Base-by-base conservation (phyloP, 2,888 invertebrate species). In the Diadegma fenestrale region DNA sequence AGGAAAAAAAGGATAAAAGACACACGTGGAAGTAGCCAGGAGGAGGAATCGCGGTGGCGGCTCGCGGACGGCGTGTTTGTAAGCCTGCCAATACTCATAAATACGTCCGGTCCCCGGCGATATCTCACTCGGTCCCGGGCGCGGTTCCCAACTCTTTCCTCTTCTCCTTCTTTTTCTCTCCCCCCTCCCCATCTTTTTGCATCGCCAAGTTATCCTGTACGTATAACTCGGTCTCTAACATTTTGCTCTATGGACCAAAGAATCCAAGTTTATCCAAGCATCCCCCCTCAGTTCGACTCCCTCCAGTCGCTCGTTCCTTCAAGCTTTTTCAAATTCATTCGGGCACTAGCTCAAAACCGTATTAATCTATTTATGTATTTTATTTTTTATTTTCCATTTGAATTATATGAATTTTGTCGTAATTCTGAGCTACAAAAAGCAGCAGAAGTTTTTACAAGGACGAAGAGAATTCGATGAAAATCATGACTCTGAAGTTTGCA, bases 11-110 rank as follows among this genome's bases (percentile, higher is more conserved):
- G 63, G 43, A 26, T 61, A 22, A 45, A 63, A 72, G 33, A 72
- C 54, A 80, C 83, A 78, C 83, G 83, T 83, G 83, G 85, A 83
- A 78, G 76, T 75, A 79, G 81, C 75, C 84, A 63, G 78, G 69
- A 80, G 80, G 66, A 76, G 61, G 66, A 78, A 68, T 66, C 84
- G 72, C 43, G 85, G 85, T 73, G 85, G 84, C 78, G 84, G 83
- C 83, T 80, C 78, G 80, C 80, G 80, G 84, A 85, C 86, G 86
- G 86, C 78, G 86, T 86, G 85, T 88, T 86, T 81, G 86, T 83
- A 82, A 82, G 86, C 83, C 76, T 85, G 85, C 88, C 86, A 88
- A 88, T 88, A 88, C 87, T 88, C 87, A 87, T 88, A 87, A 88
- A 88, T 86, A 88, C 87, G 85, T 88, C 87, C 77, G 82, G 81